phyloP scores from a whole-genome alignment of 2,888 invertebrate species.

The Orthonevra nobilis region DNA sequence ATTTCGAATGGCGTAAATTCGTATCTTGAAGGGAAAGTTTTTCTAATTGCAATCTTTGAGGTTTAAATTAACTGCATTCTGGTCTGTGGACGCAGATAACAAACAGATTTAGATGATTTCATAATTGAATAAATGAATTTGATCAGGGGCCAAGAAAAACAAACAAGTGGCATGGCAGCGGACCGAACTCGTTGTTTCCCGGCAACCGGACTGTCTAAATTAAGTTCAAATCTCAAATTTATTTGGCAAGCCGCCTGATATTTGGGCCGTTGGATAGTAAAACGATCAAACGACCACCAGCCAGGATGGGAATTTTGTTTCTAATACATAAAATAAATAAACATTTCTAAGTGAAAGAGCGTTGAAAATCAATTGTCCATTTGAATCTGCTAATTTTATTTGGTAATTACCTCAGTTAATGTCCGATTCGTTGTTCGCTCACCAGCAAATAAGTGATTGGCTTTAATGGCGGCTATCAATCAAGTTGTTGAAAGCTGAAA shows the following conservation, averaged over 20 bases:
- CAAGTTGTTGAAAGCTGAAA: no score
- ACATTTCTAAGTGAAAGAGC: not conserved
- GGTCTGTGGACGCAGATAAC: slow-evolving; percentile 17
- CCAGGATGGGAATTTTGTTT: slow-evolving; percentile 11
- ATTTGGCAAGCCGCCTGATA: slow-evolving; percentile 47
- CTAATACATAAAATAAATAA: slow-evolving; percentile 4
- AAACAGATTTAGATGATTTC: slow-evolving; percentile 1
- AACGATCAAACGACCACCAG: slow-evolving; percentile 25
- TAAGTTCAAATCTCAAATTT: slow-evolving; percentile 47
- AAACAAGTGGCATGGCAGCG: slow-evolving; percentile 53
- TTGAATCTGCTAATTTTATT: slow-evolving; percentile 34
- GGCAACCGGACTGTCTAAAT: slow-evolving; percentile 49
- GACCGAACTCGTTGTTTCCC: not conserved
- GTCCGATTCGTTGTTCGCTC: not conserved
- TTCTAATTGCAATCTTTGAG: slow-evolving; percentile 31
- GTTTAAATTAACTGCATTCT: slow-evolving; percentile 48
- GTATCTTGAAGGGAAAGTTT: not conserved
- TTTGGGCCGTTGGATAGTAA: slow-evolving; percentile 33
- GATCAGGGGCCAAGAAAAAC: slow-evolving; percentile 51
- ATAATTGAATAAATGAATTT: slow-evolving; percentile 28
- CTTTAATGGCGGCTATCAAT: slow-evolving; percentile 20
- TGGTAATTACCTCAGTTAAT: slow-evolving; percentile 31
- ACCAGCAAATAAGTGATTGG: slow-evolving; percentile 17
- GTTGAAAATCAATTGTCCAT: slow-evolving; percentile 30
- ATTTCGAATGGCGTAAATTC: no score